Evolutionary conservation across 2,888 invertebrate species (phyloP).

Genomic region (Drosophila austrosaltans): DNA sequence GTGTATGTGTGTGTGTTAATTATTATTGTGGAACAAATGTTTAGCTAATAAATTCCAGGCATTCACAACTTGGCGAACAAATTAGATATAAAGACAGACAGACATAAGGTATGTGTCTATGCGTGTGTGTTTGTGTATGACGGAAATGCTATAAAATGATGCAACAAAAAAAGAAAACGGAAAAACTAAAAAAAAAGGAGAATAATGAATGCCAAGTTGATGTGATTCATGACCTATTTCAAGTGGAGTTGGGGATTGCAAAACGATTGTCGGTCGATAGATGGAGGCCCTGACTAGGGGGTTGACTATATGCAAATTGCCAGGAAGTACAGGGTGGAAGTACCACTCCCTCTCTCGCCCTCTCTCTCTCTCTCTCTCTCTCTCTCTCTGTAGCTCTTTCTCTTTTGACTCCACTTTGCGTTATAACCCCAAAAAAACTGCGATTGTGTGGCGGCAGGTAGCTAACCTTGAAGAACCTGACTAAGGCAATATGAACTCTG

Average conservation of each 20-base stretch:
- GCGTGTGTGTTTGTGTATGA: not conserved
- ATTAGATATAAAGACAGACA: constrained; percentile 1
- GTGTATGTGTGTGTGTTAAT: constrained; percentile 4
- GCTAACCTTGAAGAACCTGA: constrained; percentile 10
- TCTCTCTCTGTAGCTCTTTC: not conserved
- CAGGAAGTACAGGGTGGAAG: constrained; percentile 1
- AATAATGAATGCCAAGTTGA: not conserved
- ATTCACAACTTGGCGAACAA: constrained; percentile 8
- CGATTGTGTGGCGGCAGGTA: not conserved
- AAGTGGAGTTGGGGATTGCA: constrained; percentile 1
- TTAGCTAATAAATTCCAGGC: constrained; percentile 18
- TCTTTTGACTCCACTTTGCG: not conserved
- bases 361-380: not conserved
- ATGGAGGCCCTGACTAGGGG: not conserved
- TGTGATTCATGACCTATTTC: constrained; percentile 9
- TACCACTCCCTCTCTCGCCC: not conserved
- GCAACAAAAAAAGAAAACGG: not conserved
- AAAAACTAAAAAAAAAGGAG: too few relatives aligned
- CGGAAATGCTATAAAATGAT: constrained; percentile 9
- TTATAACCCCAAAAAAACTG: too few relatives aligned
- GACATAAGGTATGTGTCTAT: not conserved
- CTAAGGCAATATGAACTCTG: constrained; percentile 5
- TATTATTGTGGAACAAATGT: constrained; percentile 21
- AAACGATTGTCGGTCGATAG: constrained; percentile 5
- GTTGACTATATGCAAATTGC: constrained; percentile 12